phyloP scores from a whole-genome alignment of 2,797 vertebrate species.

The Neomorphus geoffroyi region DNA sequence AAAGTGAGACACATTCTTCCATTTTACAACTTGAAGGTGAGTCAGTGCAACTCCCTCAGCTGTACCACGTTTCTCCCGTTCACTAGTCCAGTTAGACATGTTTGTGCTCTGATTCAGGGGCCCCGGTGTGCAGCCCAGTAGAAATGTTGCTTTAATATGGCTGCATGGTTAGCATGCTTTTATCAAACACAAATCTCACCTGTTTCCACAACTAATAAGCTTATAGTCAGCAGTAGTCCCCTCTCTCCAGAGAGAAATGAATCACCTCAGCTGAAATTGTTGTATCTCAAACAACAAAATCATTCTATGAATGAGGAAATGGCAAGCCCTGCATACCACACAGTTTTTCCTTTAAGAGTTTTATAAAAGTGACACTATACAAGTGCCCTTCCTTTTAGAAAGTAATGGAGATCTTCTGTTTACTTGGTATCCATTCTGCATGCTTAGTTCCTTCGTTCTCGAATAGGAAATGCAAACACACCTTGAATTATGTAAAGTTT shows the following conservation, averaged over 20 bases:
- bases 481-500: not conserved
- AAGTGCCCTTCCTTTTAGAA: not conserved
- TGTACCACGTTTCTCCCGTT: not conserved
- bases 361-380: not conserved
- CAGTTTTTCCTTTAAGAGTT: not conserved
- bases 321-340: not conserved
- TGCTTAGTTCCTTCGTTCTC: not conserved
- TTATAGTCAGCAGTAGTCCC: not conserved
- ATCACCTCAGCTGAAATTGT: not conserved
- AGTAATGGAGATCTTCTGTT: not conserved
- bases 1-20: slow-evolving; percentile 61
- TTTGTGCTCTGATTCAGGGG: not conserved
- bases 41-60: not conserved
- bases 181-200: not conserved
- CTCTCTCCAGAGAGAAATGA: not conserved
- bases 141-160: not conserved
- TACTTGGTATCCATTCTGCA: not conserved
- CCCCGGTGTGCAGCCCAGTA: not conserved
- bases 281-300: not conserved
- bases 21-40: slow-evolving; percentile 74
- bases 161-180: not conserved
- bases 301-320: not conserved
- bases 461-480: not conserved
- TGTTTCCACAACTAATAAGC: not conserved
- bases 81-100: not conserved